phyloP scores from a whole-genome alignment of 92 coral and sea anemone species.

The Phymanthus crucifer region DNA sequence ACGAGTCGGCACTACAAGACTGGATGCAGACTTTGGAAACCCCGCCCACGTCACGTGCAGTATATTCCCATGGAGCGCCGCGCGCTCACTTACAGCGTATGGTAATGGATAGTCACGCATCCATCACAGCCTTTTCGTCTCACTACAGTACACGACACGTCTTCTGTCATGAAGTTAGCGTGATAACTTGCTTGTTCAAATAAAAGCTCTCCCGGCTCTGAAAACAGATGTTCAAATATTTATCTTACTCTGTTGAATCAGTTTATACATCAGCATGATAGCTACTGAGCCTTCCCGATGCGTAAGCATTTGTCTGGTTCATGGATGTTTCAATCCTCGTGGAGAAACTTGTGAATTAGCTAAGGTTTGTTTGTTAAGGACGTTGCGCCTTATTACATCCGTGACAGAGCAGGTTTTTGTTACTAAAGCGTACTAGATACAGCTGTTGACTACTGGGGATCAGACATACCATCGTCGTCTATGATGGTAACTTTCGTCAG shows the following conservation, averaged over 20 bases:
- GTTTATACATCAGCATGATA: neutral
- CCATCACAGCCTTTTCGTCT: slow-evolving; percentile 87
- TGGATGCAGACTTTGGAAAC: no score
- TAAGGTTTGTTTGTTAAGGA: no score
- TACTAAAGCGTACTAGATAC: no score
- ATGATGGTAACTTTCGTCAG: slow-evolving; percentile 73
- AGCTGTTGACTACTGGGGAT: neutral
- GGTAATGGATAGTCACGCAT: slow-evolving; percentile 60
- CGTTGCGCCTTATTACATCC: no score
- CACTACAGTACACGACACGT: slow-evolving; percentile 59
- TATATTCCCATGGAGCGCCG: no score
- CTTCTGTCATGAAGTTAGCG: slow-evolving; percentile 74
- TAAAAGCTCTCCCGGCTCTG: slow-evolving; percentile 83
- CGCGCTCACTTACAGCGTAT: slow-evolving; percentile 76
- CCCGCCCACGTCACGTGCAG: no score
- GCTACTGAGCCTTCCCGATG: no score
- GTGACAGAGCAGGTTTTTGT: no score
- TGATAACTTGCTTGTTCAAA: slow-evolving; percentile 84
- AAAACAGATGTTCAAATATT: neutral
- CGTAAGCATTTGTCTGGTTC: no score
- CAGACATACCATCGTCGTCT: slow-evolving; percentile 73
- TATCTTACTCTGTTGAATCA: neutral
- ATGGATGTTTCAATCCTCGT: no score
- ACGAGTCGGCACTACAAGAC: no score
- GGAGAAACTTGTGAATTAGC: no score